phyloP scores from a whole-genome alignment of 2,888 invertebrate genomes.

The Rotaria sp. region DNA sequence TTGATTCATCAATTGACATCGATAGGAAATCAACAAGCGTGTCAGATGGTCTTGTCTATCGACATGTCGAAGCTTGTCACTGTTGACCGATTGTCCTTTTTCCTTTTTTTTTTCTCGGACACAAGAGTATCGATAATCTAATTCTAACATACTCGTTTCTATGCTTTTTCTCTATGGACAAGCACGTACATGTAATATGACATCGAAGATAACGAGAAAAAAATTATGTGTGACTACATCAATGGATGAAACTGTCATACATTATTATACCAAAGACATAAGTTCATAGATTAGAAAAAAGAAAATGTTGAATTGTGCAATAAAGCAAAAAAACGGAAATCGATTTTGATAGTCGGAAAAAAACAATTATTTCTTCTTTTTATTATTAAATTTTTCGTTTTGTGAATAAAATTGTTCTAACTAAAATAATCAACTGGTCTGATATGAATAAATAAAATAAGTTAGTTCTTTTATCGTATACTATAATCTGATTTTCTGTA shows the following conservation, averaged over 20 bases:
- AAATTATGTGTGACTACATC: neutral
- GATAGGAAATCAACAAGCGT: conserved; percentile 10
- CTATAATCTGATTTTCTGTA: neutral
- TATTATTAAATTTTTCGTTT: no score
- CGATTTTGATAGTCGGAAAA: neutral
- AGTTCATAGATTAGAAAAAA: neutral
- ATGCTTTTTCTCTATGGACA: neutral
- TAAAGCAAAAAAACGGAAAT: neutral
- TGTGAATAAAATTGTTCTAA: neutral
- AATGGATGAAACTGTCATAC: neutral
- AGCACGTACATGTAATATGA: neutral
- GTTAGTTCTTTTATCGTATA: neutral
- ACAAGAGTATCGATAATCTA: neutral
- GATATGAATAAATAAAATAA: neutral
- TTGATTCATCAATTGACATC: neutral
- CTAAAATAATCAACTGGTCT: neutral
- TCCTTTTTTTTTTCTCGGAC: neutral
- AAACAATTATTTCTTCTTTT: neutral
- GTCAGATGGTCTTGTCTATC: conserved; percentile 1
- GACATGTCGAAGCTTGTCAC: neutral
- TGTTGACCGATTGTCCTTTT: neutral
- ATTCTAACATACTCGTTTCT: neutral
- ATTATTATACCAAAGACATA: neutral
- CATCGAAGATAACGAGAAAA: neutral
- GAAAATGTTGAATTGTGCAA: neutral